phyloP scores from a whole-genome alignment of 2,113 vertebrate genomes.

The Phrynosoma blainvillii region DNA sequence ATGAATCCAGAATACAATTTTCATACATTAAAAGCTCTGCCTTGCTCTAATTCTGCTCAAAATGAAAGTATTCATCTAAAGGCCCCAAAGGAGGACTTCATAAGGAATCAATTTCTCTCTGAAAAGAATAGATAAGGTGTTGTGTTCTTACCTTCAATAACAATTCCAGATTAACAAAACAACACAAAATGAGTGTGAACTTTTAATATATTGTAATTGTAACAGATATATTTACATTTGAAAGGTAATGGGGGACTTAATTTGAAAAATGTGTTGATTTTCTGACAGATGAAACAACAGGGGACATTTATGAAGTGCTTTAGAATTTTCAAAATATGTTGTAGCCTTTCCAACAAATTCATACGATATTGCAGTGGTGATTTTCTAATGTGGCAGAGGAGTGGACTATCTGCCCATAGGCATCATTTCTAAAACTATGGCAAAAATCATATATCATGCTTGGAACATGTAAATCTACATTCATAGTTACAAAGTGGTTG shows the following conservation, averaged over 20 bases:
- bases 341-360: no score
- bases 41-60: slow-evolving; percentile 42
- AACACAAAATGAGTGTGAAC: slow-evolving; percentile 33
- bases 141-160: slow-evolving; percentile 38
- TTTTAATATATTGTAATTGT: slow-evolving; percentile 30
- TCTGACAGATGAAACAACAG: not conserved
- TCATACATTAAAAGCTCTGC: slow-evolving; percentile 53
- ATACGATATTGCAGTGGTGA: no score
- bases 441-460: no score
- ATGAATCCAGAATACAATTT: slow-evolving; percentile 62
- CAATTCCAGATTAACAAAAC: slow-evolving; percentile 41
- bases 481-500: no score
- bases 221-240: slow-evolving; percentile 16
- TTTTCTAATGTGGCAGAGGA: no score
- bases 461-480: no score
- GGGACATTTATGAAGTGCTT: no score
- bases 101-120: slow-evolving; percentile 38
- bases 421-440: no score
- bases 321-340: no score
- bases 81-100: slow-evolving; percentile 43
- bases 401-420: no score
- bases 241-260: slow-evolving; percentile 15
- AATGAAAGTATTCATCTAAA: slow-evolving; percentile 50
- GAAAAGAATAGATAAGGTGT: slow-evolving; percentile 31
- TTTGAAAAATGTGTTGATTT: slow-evolving; percentile 31